Percentiles rank a stretch among this genome's conserved stretches.
phyloP scores from a whole-genome alignment of 2,113 vertebrate species.

The Sebastes schlegelii region DNA sequence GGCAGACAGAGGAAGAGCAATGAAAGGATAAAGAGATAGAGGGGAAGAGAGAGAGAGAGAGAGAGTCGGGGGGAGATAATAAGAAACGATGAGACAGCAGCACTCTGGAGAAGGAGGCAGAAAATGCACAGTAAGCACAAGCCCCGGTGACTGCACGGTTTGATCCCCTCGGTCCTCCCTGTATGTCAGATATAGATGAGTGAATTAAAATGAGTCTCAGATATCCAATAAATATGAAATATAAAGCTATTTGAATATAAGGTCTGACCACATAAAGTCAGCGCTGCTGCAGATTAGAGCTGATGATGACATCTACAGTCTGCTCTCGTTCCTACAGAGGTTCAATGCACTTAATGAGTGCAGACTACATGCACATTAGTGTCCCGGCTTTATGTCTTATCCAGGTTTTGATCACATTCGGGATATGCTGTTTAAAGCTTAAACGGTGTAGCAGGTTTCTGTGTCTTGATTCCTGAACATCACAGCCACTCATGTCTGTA shows the following conservation, averaged over 20 bases:
- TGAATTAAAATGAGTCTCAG: conserved; percentile 38
- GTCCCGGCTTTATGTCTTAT: background rate
- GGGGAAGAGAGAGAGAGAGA: background rate
- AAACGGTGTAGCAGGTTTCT: background rate
- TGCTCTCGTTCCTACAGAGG: background rate
- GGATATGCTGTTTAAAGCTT: background rate
- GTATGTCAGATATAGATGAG: conserved; percentile 21
- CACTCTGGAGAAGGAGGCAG: conserved; percentile 18
- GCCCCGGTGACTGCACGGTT: conserved; percentile 10
- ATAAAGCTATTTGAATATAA: conserved; percentile 7
- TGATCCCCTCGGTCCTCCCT: conserved; percentile 36
- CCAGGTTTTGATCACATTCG: background rate
- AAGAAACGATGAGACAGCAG: conserved; percentile 65
- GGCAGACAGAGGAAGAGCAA: conserved; percentile 11
- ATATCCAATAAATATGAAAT: conserved; percentile 39
- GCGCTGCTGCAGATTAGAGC: background rate
- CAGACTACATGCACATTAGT: background rate
- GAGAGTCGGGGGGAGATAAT: conserved; percentile 44
- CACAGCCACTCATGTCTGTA: background rate
- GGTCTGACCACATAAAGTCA: conserved; percentile 7
- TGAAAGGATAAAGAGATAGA: conserved; percentile 16
- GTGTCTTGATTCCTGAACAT: background rate
- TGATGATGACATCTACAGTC: background rate
- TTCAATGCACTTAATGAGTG: background rate
- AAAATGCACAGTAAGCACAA: conserved; percentile 49